Base-by-base conservation (phyloP, 1,140 invertebrate species). In the Temnothorax nylanderi region DNA sequence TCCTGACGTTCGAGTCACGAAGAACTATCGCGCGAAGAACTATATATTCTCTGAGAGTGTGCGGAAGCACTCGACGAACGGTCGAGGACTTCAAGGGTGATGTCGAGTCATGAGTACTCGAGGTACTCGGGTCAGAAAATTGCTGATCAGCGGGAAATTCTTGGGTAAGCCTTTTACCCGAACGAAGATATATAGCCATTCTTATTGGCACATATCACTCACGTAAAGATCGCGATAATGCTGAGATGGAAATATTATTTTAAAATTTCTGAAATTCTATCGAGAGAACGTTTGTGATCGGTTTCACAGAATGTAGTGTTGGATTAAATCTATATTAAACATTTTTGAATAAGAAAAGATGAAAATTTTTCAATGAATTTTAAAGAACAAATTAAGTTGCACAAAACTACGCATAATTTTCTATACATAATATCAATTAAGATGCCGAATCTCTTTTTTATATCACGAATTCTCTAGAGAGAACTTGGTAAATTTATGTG, bases 91-190 rank as follows among this genome's bases (percentile, higher is more conserved):
- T 90, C 71, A 71, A 90, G 86, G 71, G 81, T 90, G 81, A 84
- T 85, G 86, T 90, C 89, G 86, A 81, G 89, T 86, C 88, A 84
- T 89, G 86, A 88, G 87, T 86, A 77, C 75, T 89, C 74, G 85
- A 87, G 41, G 64, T 90, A 89, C 89, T 78, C n/a, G 76, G 89
- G 71, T 90, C 88, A 90, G 69, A 90, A 90, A 90, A 90, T 90
- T 87, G 89, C 89, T 90, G 89, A 90, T 90, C 89, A 76, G 72
- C 71, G 60, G 75, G 54, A 86, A 89, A 86, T 89, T 89, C 85
- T 89, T 75, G 69, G 71, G 77, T 82, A 86, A 89, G 85, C 77
- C 88, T 89, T 85, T 87, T 80, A 69, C 47, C 60, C 54, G 69
- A 76, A 75, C 47, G 69, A 86, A 88, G 85, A 80, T 89, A 89